These are phyloP conservation scores for Malacosoma neustria DNA, from an alignment of 2,888 invertebrate species.

Conservation along the genomic window DNA sequence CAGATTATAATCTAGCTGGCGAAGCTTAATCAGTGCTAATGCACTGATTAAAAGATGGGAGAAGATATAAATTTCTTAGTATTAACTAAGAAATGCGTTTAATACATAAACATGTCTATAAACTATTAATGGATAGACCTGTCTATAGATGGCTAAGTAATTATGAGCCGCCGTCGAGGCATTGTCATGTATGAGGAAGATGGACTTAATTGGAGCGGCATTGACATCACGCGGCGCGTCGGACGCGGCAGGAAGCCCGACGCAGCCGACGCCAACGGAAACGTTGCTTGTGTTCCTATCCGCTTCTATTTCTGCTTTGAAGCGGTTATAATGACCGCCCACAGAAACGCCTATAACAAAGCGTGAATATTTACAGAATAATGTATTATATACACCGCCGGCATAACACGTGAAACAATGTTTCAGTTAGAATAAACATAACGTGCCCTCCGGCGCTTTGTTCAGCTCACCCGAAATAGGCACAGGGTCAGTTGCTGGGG, in stretches of 20 bases:
- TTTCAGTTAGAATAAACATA: neutral
- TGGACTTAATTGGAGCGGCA: slow-evolving; percentile 39
- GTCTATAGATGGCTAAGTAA: slow-evolving; percentile 15
- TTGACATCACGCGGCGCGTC: slow-evolving; percentile 32
- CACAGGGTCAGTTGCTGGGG: neutral
- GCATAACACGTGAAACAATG: neutral
- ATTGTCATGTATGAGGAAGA: slow-evolving; percentile 19
- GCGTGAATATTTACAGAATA: no score
- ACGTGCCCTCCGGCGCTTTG: neutral
- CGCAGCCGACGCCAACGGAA: slow-evolving; percentile 2
- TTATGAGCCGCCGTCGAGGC: slow-evolving; percentile 18
- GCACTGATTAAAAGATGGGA: neutral
- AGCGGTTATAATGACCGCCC: neutral
- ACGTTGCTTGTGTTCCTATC: neutral
- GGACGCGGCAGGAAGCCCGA: slow-evolving; percentile 17
- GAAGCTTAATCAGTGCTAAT: neutral
- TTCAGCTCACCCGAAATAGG: neutral
- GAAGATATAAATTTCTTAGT: no score
- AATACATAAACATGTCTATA: neutral
- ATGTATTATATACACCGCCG: neutral
- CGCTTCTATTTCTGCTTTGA: neutral
- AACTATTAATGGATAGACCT: neutral
- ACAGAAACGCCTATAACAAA: neutral
- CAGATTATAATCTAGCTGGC: neutral
- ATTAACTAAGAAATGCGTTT: no score